Conservation (phyloP, 2,113 vertebrate species). For the Muntiacus reevesi region DNA sequence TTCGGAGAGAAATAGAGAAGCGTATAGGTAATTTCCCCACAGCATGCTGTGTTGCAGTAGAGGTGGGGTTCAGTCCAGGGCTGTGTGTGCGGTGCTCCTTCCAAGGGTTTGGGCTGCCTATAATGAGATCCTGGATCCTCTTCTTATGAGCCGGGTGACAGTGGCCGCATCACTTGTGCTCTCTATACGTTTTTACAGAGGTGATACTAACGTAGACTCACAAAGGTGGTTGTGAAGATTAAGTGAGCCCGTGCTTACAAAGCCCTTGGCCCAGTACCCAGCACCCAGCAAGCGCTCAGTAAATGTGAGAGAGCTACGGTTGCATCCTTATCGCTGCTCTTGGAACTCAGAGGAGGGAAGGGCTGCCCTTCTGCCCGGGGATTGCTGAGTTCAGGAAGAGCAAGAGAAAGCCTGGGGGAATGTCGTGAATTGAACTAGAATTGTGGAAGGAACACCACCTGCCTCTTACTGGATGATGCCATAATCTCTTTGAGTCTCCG, state of each 20-base stretch:
- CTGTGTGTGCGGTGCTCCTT: background rate
- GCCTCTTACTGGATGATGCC: background rate
- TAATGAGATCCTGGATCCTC: background rate
- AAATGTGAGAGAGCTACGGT: background rate
- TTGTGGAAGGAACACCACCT: background rate
- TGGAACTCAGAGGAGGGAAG: background rate
- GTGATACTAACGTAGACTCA: background rate
- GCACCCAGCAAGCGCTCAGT: background rate
- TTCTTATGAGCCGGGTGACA: background rate
- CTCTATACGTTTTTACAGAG: background rate
- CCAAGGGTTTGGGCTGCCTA: background rate
- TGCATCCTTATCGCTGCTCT: too few relatives aligned
- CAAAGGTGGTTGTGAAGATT: background rate
- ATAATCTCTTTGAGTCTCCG: background rate
- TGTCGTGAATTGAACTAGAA: background rate
- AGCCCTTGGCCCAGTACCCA: background rate
- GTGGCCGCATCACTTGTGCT: background rate
- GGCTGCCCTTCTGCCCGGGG: background rate
- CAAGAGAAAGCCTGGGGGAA: background rate
- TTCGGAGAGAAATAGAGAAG: background rate
- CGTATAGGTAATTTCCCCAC: background rate
- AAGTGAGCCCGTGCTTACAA: background rate
- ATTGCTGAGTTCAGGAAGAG: background rate
- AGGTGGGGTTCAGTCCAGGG: background rate
- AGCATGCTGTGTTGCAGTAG: background rate